Conservation (phyloP, 2,888 invertebrate genomes). For the Nephrotoma guestfalica region DNA sequence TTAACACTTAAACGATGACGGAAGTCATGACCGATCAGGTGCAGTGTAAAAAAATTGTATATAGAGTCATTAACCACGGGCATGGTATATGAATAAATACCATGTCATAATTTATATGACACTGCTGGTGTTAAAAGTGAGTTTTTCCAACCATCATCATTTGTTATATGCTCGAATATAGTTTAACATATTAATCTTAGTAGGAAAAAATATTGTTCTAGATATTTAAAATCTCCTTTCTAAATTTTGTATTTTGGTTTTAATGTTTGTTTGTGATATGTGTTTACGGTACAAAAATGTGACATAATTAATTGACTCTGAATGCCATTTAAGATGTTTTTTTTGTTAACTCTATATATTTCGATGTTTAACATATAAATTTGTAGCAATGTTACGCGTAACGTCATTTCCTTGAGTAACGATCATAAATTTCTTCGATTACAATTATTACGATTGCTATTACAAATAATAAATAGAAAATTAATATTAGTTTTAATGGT, state of each 20-base stretch:
- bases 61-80: neutral
- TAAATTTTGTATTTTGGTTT: neutral
- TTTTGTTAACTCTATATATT: neutral
- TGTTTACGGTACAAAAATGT: neutral
- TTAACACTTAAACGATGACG: neutral
- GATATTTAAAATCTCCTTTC: neutral
- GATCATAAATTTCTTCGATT: neutral
- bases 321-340: neutral
- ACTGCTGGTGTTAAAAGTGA: neutral
- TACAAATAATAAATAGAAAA: neutral
- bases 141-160: neutral
- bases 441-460: neutral
- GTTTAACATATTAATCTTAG: neutral
- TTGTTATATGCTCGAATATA: neutral
- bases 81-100: neutral
- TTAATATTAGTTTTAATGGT: neutral
- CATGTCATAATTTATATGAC: neutral
- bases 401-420: neutral
- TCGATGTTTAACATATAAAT: neutral
- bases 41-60: neutral
- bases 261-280: neutral
- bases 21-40: neutral
- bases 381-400: neutral
- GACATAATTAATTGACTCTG: neutral
- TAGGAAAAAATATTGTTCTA: neutral